phyloP scores from a whole-genome alignment of 2,113 vertebrate species.

The Oophaga pumilio region DNA sequence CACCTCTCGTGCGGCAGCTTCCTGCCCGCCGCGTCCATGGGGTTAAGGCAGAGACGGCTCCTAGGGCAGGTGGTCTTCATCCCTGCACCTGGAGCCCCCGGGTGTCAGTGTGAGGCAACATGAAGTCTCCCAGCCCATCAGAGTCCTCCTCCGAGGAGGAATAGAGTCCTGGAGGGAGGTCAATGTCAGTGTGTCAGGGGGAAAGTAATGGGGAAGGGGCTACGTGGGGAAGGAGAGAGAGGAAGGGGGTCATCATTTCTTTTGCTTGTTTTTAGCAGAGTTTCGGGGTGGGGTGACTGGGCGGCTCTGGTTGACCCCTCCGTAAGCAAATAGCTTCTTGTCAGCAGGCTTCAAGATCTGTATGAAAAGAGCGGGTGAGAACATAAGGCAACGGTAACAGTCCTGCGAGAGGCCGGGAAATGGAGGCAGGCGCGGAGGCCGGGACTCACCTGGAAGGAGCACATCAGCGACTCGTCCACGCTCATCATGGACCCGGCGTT shows the following conservation, averaged over 20 bases:
- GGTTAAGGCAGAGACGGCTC: conserved; percentile 52
- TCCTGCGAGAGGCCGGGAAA: not conserved
- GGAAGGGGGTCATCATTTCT: conserved; percentile 27
- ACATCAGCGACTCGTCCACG: conserved; percentile 95
- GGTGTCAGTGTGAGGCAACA: conserved; percentile 50
- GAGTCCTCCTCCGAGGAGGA: not conserved
- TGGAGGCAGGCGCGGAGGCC: not conserved
- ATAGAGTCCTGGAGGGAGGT: conserved; percentile 27
- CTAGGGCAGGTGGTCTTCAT: not conserved
- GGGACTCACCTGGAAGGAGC: conserved; percentile 88
- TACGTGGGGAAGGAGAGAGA: not conserved
- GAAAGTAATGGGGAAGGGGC: not conserved
- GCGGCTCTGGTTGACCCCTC: conserved; percentile 84
- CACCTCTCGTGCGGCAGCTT: not conserved
- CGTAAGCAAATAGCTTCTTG: conserved; percentile 94
- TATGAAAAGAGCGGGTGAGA: not conserved
- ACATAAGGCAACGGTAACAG: not conserved
- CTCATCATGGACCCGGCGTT: conserved; percentile 98
- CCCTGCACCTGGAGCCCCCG: conserved; percentile 20
- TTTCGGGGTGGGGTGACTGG: conserved; percentile 93
- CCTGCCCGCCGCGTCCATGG: not conserved
- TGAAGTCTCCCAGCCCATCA: not conserved
- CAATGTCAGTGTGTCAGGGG: conserved; percentile 40
- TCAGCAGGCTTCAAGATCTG: conserved; percentile 96
- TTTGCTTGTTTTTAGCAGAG: conserved; percentile 94